These are phyloP conservation scores for Phoronis australis DNA, from an alignment of 2,888 invertebrate genomes.

Conservation along the genomic window DNA sequence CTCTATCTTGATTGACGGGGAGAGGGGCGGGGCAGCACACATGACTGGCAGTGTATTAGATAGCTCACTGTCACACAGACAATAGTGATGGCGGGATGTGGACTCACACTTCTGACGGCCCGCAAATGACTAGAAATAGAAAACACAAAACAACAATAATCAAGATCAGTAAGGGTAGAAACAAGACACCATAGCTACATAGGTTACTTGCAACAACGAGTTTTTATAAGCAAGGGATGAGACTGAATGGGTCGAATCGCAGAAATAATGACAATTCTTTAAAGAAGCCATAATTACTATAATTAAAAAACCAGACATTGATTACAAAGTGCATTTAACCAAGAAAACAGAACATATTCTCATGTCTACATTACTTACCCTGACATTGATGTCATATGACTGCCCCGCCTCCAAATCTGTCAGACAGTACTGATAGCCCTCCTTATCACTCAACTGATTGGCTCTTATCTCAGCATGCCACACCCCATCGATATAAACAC, in stretches of 20 bases:
- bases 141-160: too few relatives aligned
- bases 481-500: slow-evolving; percentile 45
- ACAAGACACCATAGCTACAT: too few relatives aligned
- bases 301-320: too few relatives aligned
- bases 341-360: too few relatives aligned
- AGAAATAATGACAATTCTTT: too few relatives aligned
- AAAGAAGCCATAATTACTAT: too few relatives aligned
- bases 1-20: slow-evolving; percentile 47
- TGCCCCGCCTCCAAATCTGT: slow-evolving; percentile 43
- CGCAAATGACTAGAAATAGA: slow-evolving; percentile 30
- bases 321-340: too few relatives aligned
- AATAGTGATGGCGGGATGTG: slow-evolving; percentile 37
- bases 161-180: too few relatives aligned
- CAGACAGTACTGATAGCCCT: slow-evolving; percentile 49
- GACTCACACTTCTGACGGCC: slow-evolving; percentile 36
- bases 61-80: slow-evolving; percentile 42
- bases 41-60: slow-evolving; percentile 47
- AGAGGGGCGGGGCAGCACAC: slow-evolving; percentile 47
- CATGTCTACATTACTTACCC: too few relatives aligned
- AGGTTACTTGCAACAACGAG: too few relatives aligned
- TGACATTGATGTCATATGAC: slow-evolving; percentile 46
- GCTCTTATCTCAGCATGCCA: slow-evolving; percentile 48
- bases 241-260: too few relatives aligned
- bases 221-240: too few relatives aligned
- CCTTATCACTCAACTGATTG: slow-evolving; percentile 35